A percentile compares a stretch with the other conserved stretches of the same genome.
Conservation (phyloP, 1,140 invertebrate genomes). For the Tetranychus urticae region DNA sequence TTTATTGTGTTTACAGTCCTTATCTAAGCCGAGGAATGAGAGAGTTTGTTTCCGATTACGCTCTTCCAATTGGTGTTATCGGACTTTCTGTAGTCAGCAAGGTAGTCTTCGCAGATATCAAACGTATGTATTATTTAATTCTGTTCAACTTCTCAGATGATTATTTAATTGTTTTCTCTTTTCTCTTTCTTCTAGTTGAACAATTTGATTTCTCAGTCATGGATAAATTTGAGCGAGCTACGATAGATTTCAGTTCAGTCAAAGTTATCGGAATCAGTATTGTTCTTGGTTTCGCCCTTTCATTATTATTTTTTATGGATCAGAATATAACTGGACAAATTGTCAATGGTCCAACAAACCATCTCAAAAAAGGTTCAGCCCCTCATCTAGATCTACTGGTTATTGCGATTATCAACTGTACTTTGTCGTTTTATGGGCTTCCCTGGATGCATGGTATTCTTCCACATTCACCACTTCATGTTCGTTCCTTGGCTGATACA, state of each 20-base stretch:
- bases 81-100: slow-evolving; percentile 27
- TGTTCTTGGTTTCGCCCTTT: slow-evolving; percentile 27
- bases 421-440: slow-evolving; percentile 6
- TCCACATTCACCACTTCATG: slow-evolving; percentile 10
- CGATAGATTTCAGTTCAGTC: slow-evolving; percentile 19
- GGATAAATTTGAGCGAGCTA: slow-evolving; percentile 20
- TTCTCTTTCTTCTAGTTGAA: slow-evolving; percentile 19
- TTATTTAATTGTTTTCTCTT: neutral
- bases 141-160: neutral
- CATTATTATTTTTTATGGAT: slow-evolving; percentile 30
- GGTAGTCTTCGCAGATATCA: slow-evolving; percentile 18
- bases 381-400: slow-evolving; percentile 13
- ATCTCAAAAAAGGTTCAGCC: slow-evolving; percentile 14
- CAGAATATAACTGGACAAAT: slow-evolving; percentile 29
- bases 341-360: slow-evolving; percentile 26
- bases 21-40: slow-evolving; percentile 25
- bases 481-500: slow-evolving; percentile 4
- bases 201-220: slow-evolving; percentile 22
- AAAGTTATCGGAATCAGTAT: slow-evolving; percentile 16
- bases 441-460: slow-evolving; percentile 11
- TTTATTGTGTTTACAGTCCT: slow-evolving; percentile 17
- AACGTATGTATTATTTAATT: neutral
- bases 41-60: slow-evolving; percentile 28
- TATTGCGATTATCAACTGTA: slow-evolving; percentile 14
- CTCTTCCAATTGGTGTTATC: slow-evolving; percentile 26